phyloP scores from a whole-genome alignment of 2,113 vertebrate species.

The human (Homo sapiens) region GRCh38 chr9:79745001-79745500 shows the following conservation, averaged over 20 bases:
- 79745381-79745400: not conserved
- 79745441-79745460: not conserved
- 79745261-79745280: not conserved
- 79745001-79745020: not conserved
- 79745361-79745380: not conserved
- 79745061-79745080: too few relatives aligned
- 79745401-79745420: conserved; percentile 14
- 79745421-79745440: not conserved
- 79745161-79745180: not conserved
- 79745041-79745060: not conserved
- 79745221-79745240: not conserved
- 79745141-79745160: not conserved
- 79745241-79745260: not conserved
- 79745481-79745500: not conserved
- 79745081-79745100: not conserved
- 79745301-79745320: not conserved
- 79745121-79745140: not conserved
- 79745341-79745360: not conserved
- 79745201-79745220: not conserved
- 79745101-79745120: not conserved
- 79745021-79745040: not conserved
- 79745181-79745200: not conserved
- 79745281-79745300: not conserved
- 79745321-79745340: not conserved
- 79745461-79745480: not conserved